Evolutionary conservation across 1,140 invertebrate species (phyloP).

Genomic region (Agrilus planipennis): DNA sequence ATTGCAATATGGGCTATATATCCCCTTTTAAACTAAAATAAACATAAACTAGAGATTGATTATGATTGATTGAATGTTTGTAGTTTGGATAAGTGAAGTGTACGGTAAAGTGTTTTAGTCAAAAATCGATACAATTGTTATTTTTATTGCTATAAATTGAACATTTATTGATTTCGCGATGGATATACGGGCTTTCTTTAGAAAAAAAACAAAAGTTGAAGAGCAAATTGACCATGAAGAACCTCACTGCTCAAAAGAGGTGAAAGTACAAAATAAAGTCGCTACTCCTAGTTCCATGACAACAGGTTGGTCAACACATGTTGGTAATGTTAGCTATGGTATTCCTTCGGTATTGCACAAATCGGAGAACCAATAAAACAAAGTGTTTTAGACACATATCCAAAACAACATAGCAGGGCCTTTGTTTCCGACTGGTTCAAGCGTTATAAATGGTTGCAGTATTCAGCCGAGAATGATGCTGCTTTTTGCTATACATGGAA

Average conservation of each 20-base stretch:
- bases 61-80: too few relatives aligned
- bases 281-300: conserved; percentile 15
- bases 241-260: conserved; percentile 15
- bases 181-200: conserved; percentile 15
- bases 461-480: neutral
- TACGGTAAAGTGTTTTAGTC: too few relatives aligned
- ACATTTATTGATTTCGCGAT: conserved; percentile 17
- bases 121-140: conserved; percentile 16
- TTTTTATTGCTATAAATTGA: conserved; percentile 16
- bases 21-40: too few relatives aligned
- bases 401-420: conserved; percentile 13
- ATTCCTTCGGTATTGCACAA: conserved; percentile 16
- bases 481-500: neutral
- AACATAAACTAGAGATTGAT: too few relatives aligned
- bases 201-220: conserved; percentile 6
- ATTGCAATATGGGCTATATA: too few relatives aligned
- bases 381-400: conserved; percentile 15
- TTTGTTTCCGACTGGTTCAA: neutral
- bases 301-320: conserved; percentile 14
- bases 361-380: conserved; percentile 15
- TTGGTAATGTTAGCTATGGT: conserved; percentile 16
- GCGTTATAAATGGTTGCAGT: neutral
- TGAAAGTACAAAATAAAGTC: conserved; percentile 15
- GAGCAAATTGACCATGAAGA: conserved; percentile 17
- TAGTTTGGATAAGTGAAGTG: too few relatives aligned